Conservation (phyloP, 2,888 invertebrate species). For the Plebejus melissa region DNA sequence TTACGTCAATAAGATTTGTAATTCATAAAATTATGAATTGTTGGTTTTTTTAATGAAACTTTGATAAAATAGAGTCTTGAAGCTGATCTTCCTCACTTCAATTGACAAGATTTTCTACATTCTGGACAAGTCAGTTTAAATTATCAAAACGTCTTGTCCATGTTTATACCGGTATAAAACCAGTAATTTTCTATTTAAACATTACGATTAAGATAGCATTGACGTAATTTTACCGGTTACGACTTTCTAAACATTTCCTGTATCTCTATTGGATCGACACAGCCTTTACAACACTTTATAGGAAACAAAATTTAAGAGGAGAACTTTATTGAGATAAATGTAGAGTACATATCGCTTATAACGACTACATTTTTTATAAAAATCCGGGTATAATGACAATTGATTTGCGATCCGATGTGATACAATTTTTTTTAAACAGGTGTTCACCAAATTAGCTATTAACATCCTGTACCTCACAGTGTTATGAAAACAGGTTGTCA, state of each 20-base stretch:
- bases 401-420: not conserved
- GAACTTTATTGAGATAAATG: not conserved
- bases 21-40: too few relatives aligned
- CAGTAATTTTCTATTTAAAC: conserved; percentile 8
- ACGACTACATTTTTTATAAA: too few relatives aligned
- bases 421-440: not conserved
- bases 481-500: not conserved
- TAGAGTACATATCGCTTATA: not conserved
- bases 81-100: too few relatives aligned
- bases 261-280: conserved; percentile 35
- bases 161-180: not conserved
- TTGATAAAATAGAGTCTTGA: too few relatives aligned
- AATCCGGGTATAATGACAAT: too few relatives aligned
- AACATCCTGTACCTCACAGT: not conserved
- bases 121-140: not conserved
- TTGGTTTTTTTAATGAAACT: not conserved
- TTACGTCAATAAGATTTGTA: too few relatives aligned
- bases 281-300: conserved; percentile 20
- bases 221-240: conserved; percentile 34
- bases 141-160: not conserved
- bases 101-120: too few relatives aligned
- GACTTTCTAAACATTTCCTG: conserved; percentile 35
- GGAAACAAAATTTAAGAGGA: too few relatives aligned
- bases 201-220: conserved; percentile 28
- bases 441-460: not conserved